A percentile compares a stretch with the other conserved stretches of the same genome.
Evolutionary conservation across 1,140 invertebrate genomes (phyloP).

Genomic region (Mya arenaria): DNA sequence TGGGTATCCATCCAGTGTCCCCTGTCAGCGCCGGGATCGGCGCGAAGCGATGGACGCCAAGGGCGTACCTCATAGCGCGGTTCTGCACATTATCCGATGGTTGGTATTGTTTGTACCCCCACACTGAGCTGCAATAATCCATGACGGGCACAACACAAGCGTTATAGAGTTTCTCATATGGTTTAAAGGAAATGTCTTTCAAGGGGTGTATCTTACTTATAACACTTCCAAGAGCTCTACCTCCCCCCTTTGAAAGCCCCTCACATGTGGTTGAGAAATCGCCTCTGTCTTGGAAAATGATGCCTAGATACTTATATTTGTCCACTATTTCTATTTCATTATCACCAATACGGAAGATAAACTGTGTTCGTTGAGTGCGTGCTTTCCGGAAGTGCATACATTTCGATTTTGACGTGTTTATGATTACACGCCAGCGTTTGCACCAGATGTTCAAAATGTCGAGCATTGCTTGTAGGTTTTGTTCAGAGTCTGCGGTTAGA

Average conservation of each 20-base stretch:
- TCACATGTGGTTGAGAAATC: too few relatives aligned
- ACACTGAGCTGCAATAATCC: constrained; percentile 46
- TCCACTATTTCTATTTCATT: constrained; percentile 21
- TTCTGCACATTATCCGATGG: constrained; percentile 48
- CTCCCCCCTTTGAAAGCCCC: constrained; percentile 23
- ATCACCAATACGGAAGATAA: constrained; percentile 2
- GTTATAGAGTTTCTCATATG: constrained; percentile 50
- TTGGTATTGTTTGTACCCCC: constrained; percentile 46
- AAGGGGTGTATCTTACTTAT: constrained; percentile 35
- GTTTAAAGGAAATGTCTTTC: constrained; percentile 24
- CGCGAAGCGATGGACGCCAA: constrained; percentile 50
- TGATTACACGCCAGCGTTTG: constrained; percentile 28
- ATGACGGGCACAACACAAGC: constrained; percentile 50
- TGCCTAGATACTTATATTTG: constrained; percentile 32
- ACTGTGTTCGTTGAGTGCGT: not conserved
- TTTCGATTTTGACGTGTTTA: constrained; percentile 41
- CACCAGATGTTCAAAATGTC: constrained; percentile 7
- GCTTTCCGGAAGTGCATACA: constrained; percentile 11
- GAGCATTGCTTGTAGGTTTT: constrained; percentile 19
- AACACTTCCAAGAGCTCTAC: constrained; percentile 34
- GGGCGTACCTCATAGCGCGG: constrained; percentile 45
- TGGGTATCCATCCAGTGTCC: constrained; percentile 5
- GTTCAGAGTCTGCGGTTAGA: constrained; percentile 4
- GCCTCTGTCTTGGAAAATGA: not conserved
- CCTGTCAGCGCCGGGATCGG: constrained; percentile 14